A percentile compares a stretch with the other conserved stretches of the same genome.
Conservation (phyloP, 2,113 vertebrate species). For the Lophius piscatorius region DNA sequence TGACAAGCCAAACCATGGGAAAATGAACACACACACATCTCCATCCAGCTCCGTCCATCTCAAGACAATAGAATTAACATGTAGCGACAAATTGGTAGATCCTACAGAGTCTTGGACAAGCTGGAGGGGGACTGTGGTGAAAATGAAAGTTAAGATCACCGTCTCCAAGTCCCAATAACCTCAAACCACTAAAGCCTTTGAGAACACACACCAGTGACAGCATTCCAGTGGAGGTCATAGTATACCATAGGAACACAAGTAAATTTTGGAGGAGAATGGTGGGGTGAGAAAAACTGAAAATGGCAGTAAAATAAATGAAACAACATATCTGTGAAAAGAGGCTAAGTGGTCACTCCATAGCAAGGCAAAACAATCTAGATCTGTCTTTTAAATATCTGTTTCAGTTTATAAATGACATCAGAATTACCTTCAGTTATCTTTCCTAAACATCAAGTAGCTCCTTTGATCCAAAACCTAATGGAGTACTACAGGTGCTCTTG, state of each 20-base stretch:
- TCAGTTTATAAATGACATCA: background rate
- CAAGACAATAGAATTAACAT: slow-evolving; percentile 16
- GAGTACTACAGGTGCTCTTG: background rate
- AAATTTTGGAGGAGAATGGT: slow-evolving; percentile 20
- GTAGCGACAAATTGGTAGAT: background rate
- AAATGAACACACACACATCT: slow-evolving; percentile 44
- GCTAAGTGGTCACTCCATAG: slow-evolving; percentile 68
- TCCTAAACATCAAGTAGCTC: background rate
- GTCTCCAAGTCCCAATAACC: slow-evolving; percentile 41
- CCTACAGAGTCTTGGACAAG: slow-evolving; percentile 43
- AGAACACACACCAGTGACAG: slow-evolving; percentile 55
- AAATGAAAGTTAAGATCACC: slow-evolving; percentile 30
- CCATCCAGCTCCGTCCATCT: slow-evolving; percentile 71
- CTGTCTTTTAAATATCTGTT: slow-evolving; percentile 1
- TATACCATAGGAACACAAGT: slow-evolving; percentile 49
- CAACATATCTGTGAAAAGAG: slow-evolving; percentile 18
- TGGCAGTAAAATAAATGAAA: slow-evolving; percentile 14
- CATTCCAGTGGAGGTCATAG: slow-evolving; percentile 62
- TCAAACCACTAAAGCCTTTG: slow-evolving; percentile 46
- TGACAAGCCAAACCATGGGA: slow-evolving; percentile 34
- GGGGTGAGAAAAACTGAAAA: background rate
- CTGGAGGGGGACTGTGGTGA: slow-evolving; percentile 68
- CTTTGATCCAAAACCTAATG: background rate
- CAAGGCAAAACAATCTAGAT: slow-evolving; percentile 35
- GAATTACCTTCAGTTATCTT: background rate